Percentiles rank a stretch among this genome's conserved stretches.
These are phyloP conservation scores for Latheticus oryzae DNA, from an alignment of 2,888 invertebrate species.

Conservation along the genomic window DNA sequence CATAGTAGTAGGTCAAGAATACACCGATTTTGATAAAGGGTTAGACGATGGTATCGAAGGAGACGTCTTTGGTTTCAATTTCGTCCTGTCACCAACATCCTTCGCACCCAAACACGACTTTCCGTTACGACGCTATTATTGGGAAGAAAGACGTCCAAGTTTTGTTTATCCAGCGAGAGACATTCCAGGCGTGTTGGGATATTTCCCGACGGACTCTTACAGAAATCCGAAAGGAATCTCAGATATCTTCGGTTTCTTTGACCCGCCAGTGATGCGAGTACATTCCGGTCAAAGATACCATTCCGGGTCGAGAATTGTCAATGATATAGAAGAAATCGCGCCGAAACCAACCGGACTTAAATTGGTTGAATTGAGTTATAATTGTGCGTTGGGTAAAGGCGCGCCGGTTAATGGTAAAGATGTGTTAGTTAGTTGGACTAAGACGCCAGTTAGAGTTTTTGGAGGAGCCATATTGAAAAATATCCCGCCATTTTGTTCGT, in stretches of 20 bases:
- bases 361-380: slow-evolving; percentile 65
- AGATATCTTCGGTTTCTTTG: slow-evolving; percentile 43
- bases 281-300: slow-evolving; percentile 6
- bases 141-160: neutral
- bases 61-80: slow-evolving; percentile 75
- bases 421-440: slow-evolving; percentile 75
- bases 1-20: slow-evolving; percentile 77
- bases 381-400: slow-evolving; percentile 66
- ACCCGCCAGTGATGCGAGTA: slow-evolving; percentile 8
- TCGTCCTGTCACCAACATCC: slow-evolving; percentile 72
- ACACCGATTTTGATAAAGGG: slow-evolving; percentile 74
- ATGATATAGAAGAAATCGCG: slow-evolving; percentile 40
- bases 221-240: slow-evolving; percentile 47
- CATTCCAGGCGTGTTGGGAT: slow-evolving; percentile 49
- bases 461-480: slow-evolving; percentile 74
- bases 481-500: slow-evolving; percentile 69
- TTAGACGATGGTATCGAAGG: slow-evolving; percentile 76
- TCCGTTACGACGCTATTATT: slow-evolving; percentile 26
- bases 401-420: slow-evolving; percentile 65
- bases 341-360: slow-evolving; percentile 64
- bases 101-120: slow-evolving; percentile 10
- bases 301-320: slow-evolving; percentile 37
- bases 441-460: slow-evolving; percentile 74
- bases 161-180: slow-evolving; percentile 24
- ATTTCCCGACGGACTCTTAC: slow-evolving; percentile 47